Percentiles rank a stretch among this genome's conserved stretches.
Evolutionary conservation across 1,140 invertebrate genomes (phyloP).

Genomic region (Drosophila ambigua): DNA sequence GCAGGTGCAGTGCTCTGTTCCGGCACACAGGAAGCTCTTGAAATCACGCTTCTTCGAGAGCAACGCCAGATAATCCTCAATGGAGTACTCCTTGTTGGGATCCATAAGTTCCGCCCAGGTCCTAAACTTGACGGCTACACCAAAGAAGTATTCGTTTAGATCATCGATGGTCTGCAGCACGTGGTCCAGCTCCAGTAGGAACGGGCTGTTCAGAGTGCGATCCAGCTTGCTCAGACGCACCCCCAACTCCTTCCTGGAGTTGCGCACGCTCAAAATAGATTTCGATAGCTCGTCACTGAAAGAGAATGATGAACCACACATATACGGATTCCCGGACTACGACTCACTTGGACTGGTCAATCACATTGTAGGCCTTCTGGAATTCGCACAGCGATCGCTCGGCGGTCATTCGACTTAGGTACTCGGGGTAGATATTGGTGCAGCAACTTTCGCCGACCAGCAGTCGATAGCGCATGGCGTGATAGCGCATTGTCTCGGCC

Average conservation of each 20-base stretch:
- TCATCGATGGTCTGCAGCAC: constrained; percentile 53
- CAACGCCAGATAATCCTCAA: constrained; percentile 65
- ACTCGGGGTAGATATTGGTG: constrained; percentile 65
- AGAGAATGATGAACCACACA: not conserved
- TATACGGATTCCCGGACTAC: not conserved
- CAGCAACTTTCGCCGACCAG: constrained; percentile 28
- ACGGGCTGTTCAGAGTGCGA: constrained; percentile 41
- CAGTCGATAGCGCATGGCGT: constrained; percentile 54
- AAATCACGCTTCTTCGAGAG: constrained; percentile 37
- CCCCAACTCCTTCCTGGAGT: constrained; percentile 42
- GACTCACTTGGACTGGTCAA: constrained; percentile 58
- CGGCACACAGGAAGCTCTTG: constrained; percentile 44
- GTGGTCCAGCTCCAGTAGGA: constrained; percentile 16
- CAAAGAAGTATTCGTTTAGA: constrained; percentile 61
- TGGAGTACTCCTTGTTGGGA: constrained; percentile 56
- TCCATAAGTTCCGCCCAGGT: constrained; percentile 67
- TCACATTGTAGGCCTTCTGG: constrained; percentile 49
- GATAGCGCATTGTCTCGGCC: constrained; percentile 60
- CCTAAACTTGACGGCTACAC: constrained; percentile 48
- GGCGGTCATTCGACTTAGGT: constrained; percentile 58
- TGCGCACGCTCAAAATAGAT: constrained; percentile 27
- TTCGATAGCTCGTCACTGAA: constrained; percentile 23
- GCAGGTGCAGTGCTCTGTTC: constrained; percentile 62
- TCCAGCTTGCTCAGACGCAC: constrained; percentile 48
- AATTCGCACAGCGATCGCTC: constrained; percentile 57